A percentile compares a stretch with the other conserved stretches of the same genome.
These are phyloP conservation scores for Terebella lapidaria DNA, from an alignment of 2,888 invertebrate genomes.

Conservation along the genomic window DNA sequence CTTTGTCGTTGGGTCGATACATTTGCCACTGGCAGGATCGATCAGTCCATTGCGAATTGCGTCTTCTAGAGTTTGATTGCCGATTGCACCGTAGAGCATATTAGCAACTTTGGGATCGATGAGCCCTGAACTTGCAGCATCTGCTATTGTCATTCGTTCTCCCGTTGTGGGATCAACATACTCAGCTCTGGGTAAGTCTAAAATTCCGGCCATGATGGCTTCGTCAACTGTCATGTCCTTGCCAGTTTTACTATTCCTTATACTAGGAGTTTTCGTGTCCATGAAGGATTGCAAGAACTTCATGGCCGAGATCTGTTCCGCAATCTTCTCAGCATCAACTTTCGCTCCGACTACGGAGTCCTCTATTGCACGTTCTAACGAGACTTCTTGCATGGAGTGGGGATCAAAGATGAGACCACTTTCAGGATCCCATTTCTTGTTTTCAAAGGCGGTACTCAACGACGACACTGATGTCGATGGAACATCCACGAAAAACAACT, in stretches of 20 bases:
- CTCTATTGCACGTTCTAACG: constrained; percentile 85
- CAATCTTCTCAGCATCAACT: constrained; percentile 27
- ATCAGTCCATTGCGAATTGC: constrained; percentile 48
- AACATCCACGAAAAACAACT: constrained; percentile 37
- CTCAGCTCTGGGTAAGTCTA: constrained; percentile 13
- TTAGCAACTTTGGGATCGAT: constrained; percentile 19
- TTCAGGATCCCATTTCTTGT: constrained; percentile 35
- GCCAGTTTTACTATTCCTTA: constrained; percentile 57
- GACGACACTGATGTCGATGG: constrained; percentile 32
- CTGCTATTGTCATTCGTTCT: constrained; percentile 30
- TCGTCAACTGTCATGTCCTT: constrained; percentile 84
- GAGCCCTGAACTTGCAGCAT: constrained; percentile 29
- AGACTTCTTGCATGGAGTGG: constrained; percentile 77
- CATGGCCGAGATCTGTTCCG: constrained; percentile 33
- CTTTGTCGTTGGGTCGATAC: constrained; percentile 48
- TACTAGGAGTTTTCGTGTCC: constrained; percentile 23
- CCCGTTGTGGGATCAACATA: constrained; percentile 12
- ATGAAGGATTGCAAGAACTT: constrained; percentile 18
- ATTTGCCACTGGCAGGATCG: constrained; percentile 54
- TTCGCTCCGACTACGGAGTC: constrained; percentile 57
- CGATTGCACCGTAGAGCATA: constrained; percentile 40
- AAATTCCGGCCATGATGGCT: constrained; percentile 73
- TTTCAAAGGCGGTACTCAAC: constrained; percentile 35
- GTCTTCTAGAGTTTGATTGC: constrained; percentile 48
- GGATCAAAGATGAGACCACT: constrained; percentile 52